Conservation (phyloP, 2,113 vertebrate species). For the Ardeotis arabs region DNA sequence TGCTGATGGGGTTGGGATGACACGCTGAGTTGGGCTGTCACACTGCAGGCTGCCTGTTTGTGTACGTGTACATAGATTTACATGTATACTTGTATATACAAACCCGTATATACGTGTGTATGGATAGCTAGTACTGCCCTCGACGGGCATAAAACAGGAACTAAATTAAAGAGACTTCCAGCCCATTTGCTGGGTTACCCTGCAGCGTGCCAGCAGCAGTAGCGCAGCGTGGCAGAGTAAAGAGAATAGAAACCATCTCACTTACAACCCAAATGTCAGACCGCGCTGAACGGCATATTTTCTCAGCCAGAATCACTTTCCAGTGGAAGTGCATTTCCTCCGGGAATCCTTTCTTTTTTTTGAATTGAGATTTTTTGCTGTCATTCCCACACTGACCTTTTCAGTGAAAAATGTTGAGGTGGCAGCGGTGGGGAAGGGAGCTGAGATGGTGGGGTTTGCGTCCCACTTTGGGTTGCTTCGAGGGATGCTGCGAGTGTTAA, state of each 20-base stretch:
- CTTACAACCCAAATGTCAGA: slow-evolving; percentile 3
- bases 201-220: not conserved
- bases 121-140: not conserved
- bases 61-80: not conserved
- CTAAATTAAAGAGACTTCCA: not conserved
- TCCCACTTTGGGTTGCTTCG: not conserved
- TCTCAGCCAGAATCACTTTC: not conserved
- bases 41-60: not conserved
- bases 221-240: not conserved
- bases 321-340: slow-evolving; percentile 5
- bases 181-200: not conserved
- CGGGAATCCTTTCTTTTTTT: not conserved
- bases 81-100: not conserved
- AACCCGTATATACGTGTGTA: accelerated
- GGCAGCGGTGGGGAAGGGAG: not conserved
- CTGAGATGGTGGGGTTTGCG: accelerated
- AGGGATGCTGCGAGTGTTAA: not conserved
- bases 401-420: not conserved
- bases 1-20: not conserved
- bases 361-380: not conserved
- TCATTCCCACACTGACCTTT: not conserved
- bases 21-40: not conserved
- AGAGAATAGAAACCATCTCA: not conserved
- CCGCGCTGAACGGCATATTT: not conserved
- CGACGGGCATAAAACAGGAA: not conserved